Conservation (phyloP, 1,140 invertebrate genomes). For the Conus ventricosus region DNA sequence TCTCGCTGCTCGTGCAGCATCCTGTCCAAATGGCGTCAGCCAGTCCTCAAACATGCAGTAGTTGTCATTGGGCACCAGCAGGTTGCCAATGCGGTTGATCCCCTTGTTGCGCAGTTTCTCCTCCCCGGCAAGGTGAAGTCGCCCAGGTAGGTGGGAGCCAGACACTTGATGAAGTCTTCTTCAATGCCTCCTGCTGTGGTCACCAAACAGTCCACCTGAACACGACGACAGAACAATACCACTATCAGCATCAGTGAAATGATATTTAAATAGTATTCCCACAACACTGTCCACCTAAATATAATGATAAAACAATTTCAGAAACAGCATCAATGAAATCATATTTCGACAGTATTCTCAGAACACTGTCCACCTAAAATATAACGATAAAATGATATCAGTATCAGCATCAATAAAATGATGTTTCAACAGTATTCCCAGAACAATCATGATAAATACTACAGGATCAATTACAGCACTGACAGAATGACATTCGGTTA, state of each 20-base stretch:
- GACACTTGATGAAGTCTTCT: constrained; percentile 99
- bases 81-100: constrained; percentile 98
- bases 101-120: constrained; percentile 85
- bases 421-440: no score
- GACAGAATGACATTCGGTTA: no score
- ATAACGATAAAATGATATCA: no score
- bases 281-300: background rate
- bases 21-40: constrained; percentile 95
- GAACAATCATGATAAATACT: no score
- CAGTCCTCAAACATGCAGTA: constrained; percentile 99
- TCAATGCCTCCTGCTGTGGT: constrained; percentile 98
- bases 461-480: no score
- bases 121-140: constrained; percentile 88
- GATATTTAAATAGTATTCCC: background rate
- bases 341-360: background rate
- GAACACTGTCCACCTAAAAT: no score
- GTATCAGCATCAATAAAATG: no score
- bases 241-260: background rate
- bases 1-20: constrained; percentile 92
- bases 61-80: constrained; percentile 98
- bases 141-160: constrained; percentile 94
- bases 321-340: background rate
- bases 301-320: background rate
- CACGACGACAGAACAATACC: no score
- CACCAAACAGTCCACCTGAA: constrained; percentile 94